Evolutionary conservation across 1,140 invertebrate species (phyloP), one percentile per base, ranked within the genome.

Genomic region (Tetraneura akinire): DNA sequence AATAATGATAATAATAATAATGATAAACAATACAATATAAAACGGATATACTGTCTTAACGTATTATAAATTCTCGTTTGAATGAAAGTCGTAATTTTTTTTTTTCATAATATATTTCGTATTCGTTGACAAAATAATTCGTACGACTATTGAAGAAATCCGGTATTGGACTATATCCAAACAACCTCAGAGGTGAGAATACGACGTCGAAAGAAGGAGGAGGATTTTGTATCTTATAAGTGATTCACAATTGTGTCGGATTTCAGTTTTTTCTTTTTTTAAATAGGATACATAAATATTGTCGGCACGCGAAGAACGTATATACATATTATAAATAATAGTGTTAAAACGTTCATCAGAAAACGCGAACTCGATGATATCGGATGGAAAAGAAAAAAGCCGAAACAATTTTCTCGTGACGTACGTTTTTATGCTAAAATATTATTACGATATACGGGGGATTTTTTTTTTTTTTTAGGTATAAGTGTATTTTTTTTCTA

Each of bases 181-280:
- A 60, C n/a, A 18, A 53, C 51, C 32, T 60, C 37, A 23, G 5
- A 55, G 45, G 73, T 57, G 47, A 68, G 42, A 60, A 74, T 57
- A n/a, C n/a, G n/a, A n/a, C n/a, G n/a, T n/a, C n/a, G n/a, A n/a
- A n/a, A n/a, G n/a, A n/a, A 14, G 42, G n/a, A 5, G 11, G 37
- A 55, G 14, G 32, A 42, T 76, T 60, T 76, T 8, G n/a, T 76
- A 45, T 76, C 73, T 60, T 32, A 60, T 76, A 76, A 76, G 73
- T 76, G 53, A 76, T 76, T 76, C 32, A 11, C 53, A 76, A 42
- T 76, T 60, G 53, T n/a, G 13, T 76, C 13, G 13, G 49, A 51
- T 73, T 51, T 11, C 10, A 14, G 47, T 21, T 73, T 37, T 37
- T 37, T 49, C 14, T 70, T 11, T 32, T 55, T 76, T 76, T 76